Evolutionary conservation across 2,113 vertebrate genomes (phyloP), one percentile per base, ranked within the genome.

Genomic region (Lipotes vexillifer): DNA sequence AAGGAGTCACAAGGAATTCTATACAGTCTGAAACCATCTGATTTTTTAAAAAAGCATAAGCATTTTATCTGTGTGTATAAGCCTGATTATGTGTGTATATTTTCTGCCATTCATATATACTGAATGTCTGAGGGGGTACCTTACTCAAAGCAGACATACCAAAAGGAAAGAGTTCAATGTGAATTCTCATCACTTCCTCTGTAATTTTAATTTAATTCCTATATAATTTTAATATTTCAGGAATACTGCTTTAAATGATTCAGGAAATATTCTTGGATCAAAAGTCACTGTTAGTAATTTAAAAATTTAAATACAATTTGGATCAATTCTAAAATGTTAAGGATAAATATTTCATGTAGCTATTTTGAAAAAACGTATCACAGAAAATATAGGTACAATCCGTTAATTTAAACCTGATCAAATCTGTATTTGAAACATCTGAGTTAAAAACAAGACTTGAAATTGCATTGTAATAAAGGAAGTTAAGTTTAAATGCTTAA

Each of bases 241-340:
- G 23, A 98, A 75, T 25, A 71, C 23, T 57, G 6, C 33, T 90
- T 96, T 96, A 92, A 94, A 81, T 93, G n/a, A 78, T 91, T 96
- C 55, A 90, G 29, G 91, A 96, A 97, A 96, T 87, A 97, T 57
- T 96, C 52, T 68, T 88, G 29, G 5, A 90, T 81, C 71, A 95
- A 96, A 96, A 96, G 75, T 77, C 74, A 92, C n/a, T 68, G n/a
- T 55, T 83, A 52, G 69, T 86, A 88, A 49, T 23, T 93, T 31
- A 90, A 74, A 77, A 72, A 21, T 90, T 77, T 96, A 93, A 96
- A 96, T 91, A 66, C 52, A 97, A 97, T 90, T 88, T 90, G 55
- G 12, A 96, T 82, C 77, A 77, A 91, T 93, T 96, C 72, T 94
- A 97, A 82, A 94, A 85, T 84, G 29, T 94, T 90, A 96, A 96